Evolutionary conservation across 2,797 vertebrate genomes (phyloP).

Genomic region (Rachycentron canadum): DNA sequence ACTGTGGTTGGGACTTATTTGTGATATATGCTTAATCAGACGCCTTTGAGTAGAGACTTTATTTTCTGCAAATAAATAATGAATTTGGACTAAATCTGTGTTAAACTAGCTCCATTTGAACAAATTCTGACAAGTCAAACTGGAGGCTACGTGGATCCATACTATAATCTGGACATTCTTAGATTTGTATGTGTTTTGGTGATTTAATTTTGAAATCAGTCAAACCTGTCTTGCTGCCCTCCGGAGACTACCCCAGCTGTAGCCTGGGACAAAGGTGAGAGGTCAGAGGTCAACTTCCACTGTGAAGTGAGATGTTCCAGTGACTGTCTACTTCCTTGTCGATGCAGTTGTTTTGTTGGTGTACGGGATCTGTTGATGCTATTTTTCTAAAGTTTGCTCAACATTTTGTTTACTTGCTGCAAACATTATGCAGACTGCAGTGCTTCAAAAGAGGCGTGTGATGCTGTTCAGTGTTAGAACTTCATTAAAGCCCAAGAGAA

Average conservation of each 20-base stretch:
- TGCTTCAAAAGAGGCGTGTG: neutral
- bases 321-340: conserved; percentile 21
- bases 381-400: neutral
- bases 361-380: neutral
- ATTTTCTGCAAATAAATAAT: conserved; percentile 39
- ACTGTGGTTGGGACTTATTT: no score
- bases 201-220: conserved; percentile 30
- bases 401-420: neutral
- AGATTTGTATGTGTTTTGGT: neutral
- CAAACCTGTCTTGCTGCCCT: neutral
- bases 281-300: conserved; percentile 49
- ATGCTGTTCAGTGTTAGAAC: neutral
- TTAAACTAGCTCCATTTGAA: neutral
- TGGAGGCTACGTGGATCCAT: neutral
- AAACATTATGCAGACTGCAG: neutral
- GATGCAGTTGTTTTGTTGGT: conserved; percentile 27
- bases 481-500: conserved; percentile 22
- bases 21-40: no score
- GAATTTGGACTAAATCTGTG: conserved; percentile 44
- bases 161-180: neutral
- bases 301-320: conserved; percentile 65
- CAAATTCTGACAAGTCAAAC: neutral
- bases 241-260: conserved; percentile 23
- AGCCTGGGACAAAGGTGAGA: conserved; percentile 44
- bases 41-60: conserved; percentile 6